Evolutionary conservation across 92 coral and sea anemone species (phyloP), one percentile per base, ranked within the genome.

Genomic region (Paragorgia papillata): DNA sequence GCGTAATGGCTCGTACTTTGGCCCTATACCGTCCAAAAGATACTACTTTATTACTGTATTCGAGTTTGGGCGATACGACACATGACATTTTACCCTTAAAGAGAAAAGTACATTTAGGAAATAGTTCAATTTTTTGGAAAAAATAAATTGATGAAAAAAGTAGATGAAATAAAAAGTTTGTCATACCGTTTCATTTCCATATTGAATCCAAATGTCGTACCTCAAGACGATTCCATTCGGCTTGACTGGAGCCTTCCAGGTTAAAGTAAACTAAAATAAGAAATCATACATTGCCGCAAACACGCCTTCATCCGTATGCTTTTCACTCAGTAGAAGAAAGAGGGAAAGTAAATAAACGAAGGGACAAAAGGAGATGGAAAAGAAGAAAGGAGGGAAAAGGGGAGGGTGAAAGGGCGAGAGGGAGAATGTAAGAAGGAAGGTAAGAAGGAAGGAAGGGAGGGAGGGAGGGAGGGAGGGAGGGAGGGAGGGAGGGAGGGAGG

Each of bases 1-100:
- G 97, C 8, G 99, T 95, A 37, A 95, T 95, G 1, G 99, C 97
- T 27, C 99, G 88, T 9, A 95, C 92, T 51, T 85, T 88, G 43
- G 85, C 99, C 51, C 90, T 62, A 80, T 90, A 91, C 34, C 85
- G 83, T 8, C 97, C 95, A 8, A 62, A 7, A 12, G 22, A 35
- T 0, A 63, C 66, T 10, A 19, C 61, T 20, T 14, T 7, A 2
- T 32, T 32, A 7, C n/a, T 44, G n/a, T 56, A 67, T 33, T 24
- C 55, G 24, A 82, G 26, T 32, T 9, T 53, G 9, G 78, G 15
- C 7, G 64, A 18, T 58, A 22, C n/a, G 7, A 54, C 53, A 55
- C 78, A 71, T 0, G 7, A 12, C 8, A 20, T 31, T 15, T 54
- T 22, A 31, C 2, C 62, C 62, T 56, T 6, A 2, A 46, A 46